Conservation (phyloP, 2,797 vertebrate genomes). For the Ibycter americanus region DNA sequence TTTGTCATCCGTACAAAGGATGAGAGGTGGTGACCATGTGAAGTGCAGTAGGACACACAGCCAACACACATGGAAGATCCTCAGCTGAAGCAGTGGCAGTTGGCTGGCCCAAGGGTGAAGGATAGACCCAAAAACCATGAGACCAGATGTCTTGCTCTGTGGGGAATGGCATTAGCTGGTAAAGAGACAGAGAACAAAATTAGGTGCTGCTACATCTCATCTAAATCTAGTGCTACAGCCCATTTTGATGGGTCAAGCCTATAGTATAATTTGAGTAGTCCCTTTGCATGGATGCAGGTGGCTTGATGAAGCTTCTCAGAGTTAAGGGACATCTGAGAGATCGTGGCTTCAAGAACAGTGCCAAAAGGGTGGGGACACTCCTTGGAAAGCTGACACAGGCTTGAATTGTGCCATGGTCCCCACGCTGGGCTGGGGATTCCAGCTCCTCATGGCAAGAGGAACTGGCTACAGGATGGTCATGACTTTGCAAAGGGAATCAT, state of each 20-base stretch:
- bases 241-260: neutral
- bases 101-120: neutral
- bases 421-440: rapidly evolving
- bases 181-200: neutral
- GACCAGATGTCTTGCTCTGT: neutral
- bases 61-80: neutral
- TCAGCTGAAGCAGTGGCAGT: rapidly evolving
- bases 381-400: rapidly evolving
- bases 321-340: neutral
- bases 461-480: neutral
- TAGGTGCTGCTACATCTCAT: neutral
- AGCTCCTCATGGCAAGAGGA: neutral
- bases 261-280: neutral
- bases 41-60: neutral
- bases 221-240: neutral
- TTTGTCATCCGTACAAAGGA: neutral
- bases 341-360: rapidly evolving
- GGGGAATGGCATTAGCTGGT: neutral
- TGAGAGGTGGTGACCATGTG: neutral
- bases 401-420: neutral
- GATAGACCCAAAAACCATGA: neutral
- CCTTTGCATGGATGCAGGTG: neutral
- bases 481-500: neutral
- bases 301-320: neutral
- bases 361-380: neutral